phyloP scores from a whole-genome alignment of 1,140 invertebrate species.

The Philotrypesis tridentata region DNA sequence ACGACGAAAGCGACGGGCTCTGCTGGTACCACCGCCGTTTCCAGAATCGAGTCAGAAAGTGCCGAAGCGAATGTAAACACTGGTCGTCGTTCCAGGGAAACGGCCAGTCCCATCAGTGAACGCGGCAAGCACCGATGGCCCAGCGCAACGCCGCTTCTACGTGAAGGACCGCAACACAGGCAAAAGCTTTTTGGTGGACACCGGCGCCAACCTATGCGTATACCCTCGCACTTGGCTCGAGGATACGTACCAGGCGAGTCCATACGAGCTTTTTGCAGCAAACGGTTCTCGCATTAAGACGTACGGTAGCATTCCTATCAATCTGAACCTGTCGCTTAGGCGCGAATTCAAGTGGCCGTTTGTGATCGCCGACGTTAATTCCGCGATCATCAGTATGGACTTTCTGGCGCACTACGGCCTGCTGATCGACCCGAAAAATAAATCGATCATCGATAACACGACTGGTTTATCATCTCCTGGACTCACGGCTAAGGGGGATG shows the following conservation, averaged over 20 bases:
- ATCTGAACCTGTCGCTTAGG: not conserved
- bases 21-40: slow-evolving; percentile 14
- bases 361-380: not conserved
- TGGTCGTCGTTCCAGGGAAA: not conserved
- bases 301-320: not conserved
- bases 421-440: too few relatives aligned
- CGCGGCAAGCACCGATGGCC: not conserved
- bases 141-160: not conserved
- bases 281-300: not conserved
- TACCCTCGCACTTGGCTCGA: not conserved
- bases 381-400: not conserved
- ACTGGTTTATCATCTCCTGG: too few relatives aligned
- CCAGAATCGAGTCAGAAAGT: not conserved
- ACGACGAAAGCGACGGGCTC: not conserved
- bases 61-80: not conserved
- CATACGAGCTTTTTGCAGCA: not conserved
- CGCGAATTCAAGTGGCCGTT: not conserved
- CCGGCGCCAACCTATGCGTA: slow-evolving; percentile 48
- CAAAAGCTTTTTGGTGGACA: slow-evolving; percentile 45
- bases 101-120: not conserved
- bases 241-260: not conserved
- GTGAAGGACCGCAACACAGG: slow-evolving; percentile 22
- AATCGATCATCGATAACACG: too few relatives aligned
- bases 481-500: too few relatives aligned
- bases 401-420: not conserved